phyloP scores from a whole-genome alignment of 2,888 invertebrate species.

The Drosophila setosimentum region DNA sequence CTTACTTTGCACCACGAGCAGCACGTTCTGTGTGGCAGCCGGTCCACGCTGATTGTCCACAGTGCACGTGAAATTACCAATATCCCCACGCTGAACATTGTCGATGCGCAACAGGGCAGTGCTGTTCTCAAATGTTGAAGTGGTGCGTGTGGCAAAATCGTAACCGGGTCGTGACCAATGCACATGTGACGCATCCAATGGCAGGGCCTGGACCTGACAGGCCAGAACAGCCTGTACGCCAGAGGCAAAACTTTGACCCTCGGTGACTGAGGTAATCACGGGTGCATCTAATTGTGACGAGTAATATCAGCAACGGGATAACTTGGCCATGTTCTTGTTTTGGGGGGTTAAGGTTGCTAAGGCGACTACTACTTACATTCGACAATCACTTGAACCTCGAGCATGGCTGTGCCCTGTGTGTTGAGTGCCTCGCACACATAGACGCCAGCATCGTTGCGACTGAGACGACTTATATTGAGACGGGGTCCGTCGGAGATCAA shows the following conservation, averaged over 20 bases:
- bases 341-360: background rate
- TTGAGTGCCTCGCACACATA: slow-evolving; percentile 83
- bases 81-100: slow-evolving; percentile 81
- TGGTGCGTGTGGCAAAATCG: slow-evolving; percentile 79
- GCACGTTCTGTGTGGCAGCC: slow-evolving; percentile 73
- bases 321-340: background rate
- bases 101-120: slow-evolving; percentile 81
- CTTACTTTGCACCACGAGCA: slow-evolving; percentile 83
- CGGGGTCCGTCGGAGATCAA: slow-evolving; percentile 82
- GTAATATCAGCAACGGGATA: background rate
- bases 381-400: slow-evolving; percentile 81
- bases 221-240: slow-evolving; percentile 82
- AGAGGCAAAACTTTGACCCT: slow-evolving; percentile 78
- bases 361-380: slow-evolving; percentile 78
- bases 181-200: slow-evolving; percentile 80
- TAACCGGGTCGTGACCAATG: slow-evolving; percentile 82
- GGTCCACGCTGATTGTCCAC: slow-evolving; percentile 83
- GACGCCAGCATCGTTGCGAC: slow-evolving; percentile 82
- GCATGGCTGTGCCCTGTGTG: slow-evolving; percentile 81
- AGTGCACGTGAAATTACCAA: slow-evolving; percentile 83
- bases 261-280: slow-evolving; percentile 77
- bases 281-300: slow-evolving; percentile 74
- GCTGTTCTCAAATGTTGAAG: slow-evolving; percentile 76
- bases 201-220: slow-evolving; percentile 81
- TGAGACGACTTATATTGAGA: slow-evolving; percentile 80